Base-by-base conservation (phyloP, 2,797 vertebrate genomes). In the Naso thynnoides region DNA sequence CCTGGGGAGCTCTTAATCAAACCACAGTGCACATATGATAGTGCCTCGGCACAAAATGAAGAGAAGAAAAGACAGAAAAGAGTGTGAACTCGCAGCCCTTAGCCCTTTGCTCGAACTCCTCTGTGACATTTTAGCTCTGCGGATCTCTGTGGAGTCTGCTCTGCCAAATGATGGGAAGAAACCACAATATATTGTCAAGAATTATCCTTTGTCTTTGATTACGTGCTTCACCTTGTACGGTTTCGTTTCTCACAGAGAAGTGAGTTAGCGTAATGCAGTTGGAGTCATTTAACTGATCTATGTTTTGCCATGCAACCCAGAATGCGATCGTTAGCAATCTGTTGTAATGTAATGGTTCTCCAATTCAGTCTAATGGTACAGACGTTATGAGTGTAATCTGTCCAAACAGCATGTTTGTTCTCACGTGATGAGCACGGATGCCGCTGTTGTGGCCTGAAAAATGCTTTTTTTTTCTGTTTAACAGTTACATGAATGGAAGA, bases 1-100 rank as follows among this genome's bases (percentile, higher is more conserved):
- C 95, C 92, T 13, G 57, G 90, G 91, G 94, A 91, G 73, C 78
- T 86, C 76, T 91, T 96, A 94, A 96, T 96, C 96, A 96, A 95
- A 94, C 94, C 92, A 85, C 86, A 88, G 87, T 88, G 91, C 88
- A 82, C 86, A 86, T 77, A 82, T 79, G 81, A 82, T 65, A 76
- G 69, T 75, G 77, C 73, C 76, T 79, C 41, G 8, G 39, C 76
- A 86, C 55, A 80, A 70, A 87, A 77, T 29, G 62, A 76, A 65
- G 55, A 61, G 42, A 54, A 70, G 62, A 65, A 82, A 83, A 77
- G 66, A 64, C 36, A 45, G 15, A 72, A 76, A 73, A 75, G 55
- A 60, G 27, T 53, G 61, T 74, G 75, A 82, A 73, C 70, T 69
- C 14, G 4, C 33, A 8, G 45, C 69, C 53, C 15, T 23, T 14